Conservation (phyloP, 2,797 vertebrate species). For the Peromyscus attwateri region DNA sequence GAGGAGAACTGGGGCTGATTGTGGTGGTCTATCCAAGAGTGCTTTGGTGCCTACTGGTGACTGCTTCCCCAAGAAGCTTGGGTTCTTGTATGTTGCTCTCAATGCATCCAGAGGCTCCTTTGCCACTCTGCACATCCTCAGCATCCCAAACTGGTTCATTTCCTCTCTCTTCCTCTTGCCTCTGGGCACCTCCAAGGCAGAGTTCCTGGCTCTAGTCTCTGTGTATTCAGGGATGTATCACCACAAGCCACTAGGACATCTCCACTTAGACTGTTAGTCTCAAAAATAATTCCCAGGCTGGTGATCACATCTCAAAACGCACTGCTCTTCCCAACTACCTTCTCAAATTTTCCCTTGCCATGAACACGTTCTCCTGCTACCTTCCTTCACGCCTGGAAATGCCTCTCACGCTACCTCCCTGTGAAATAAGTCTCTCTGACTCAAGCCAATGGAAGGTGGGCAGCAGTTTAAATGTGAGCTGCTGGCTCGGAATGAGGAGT, state of each 20-base stretch:
- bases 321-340: background rate
- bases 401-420: background rate
- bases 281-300: background rate
- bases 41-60: accelerated
- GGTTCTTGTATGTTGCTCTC: background rate
- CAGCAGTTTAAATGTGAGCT: background rate
- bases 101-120: too few species aligned
- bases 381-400: background rate
- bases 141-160: background rate
- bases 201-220: background rate
- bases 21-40: accelerated
- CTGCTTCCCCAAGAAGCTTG: accelerated
- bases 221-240: background rate
- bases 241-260: background rate
- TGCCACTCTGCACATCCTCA: background rate
- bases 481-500: accelerated
- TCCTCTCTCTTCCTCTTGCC: slow-evolving; percentile 10
- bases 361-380: too few species aligned
- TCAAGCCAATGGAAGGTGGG: background rate
- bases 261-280: background rate
- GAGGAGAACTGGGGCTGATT: background rate
- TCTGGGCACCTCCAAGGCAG: background rate
- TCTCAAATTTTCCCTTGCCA: background rate
- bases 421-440: background rate
- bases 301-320: background rate